Percentiles rank a stretch among this genome's conserved stretches.
Evolutionary conservation across 2,797 vertebrate genomes (phyloP).

Genomic region (Eulemur rubriventer): DNA sequence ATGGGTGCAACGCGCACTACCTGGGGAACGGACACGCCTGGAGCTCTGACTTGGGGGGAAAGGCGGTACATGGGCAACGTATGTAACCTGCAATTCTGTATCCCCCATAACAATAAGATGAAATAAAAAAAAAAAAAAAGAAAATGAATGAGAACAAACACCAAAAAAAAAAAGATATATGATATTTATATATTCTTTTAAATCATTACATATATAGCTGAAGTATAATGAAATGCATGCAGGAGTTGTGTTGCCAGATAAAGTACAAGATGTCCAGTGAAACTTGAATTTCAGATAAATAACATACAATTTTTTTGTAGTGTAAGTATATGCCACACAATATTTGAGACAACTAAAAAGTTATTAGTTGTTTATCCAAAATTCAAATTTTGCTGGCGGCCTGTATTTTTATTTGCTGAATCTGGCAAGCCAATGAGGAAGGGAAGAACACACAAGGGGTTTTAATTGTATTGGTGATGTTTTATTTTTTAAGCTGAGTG

Average conservation of each 20-base stretch:
- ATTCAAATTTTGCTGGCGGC: background rate
- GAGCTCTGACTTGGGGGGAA: no score
- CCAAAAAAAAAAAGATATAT: no score
- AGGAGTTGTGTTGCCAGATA: background rate
- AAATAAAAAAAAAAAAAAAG: no score
- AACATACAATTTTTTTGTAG: background rate
- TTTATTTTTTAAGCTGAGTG: background rate
- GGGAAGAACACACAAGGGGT: background rate
- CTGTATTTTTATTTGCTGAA: background rate
- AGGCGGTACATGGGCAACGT: no score
- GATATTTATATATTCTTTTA: background rate
- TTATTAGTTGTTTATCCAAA: background rate
- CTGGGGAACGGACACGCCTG: no score
- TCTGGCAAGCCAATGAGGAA: background rate
- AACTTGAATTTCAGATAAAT: constrained; percentile 26
- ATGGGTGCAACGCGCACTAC: no score
- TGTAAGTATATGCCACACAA: background rate
- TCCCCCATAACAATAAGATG: no score
- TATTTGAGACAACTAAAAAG: background rate
- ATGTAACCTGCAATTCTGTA: no score
- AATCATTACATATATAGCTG: background rate
- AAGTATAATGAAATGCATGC: background rate
- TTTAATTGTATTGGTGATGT: background rate
- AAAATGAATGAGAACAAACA: no score
- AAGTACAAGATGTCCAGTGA: background rate